Conservation (phyloP, 2,888 invertebrate species). For the Tachystola acroxantha region DNA sequence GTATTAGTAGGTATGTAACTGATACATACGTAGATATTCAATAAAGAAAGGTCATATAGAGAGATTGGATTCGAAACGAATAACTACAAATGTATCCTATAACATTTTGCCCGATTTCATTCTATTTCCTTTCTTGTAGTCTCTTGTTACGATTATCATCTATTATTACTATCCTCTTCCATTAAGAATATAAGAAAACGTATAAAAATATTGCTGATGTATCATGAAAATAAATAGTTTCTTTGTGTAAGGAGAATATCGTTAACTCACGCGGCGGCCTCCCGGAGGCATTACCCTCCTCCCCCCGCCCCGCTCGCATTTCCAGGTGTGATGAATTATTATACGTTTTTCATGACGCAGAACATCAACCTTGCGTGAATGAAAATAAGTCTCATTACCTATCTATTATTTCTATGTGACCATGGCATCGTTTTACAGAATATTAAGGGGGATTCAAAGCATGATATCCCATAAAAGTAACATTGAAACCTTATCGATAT, state of each 20-base stretch:
- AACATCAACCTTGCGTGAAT: neutral
- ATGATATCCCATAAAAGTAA: too few species aligned
- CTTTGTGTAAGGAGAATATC: constrained; percentile 25
- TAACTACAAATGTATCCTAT: too few species aligned
- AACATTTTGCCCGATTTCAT: neutral
- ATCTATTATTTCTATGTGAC: constrained; percentile 4
- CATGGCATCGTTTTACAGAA: neutral
- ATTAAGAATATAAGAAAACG: neutral
- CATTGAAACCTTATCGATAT: too few species aligned
- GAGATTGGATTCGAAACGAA: too few species aligned
- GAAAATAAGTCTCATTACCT: constrained; percentile 2
- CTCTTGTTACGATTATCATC: neutral
- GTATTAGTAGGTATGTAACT: too few species aligned
- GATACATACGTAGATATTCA: too few species aligned
- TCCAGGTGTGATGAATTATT: constrained; percentile 16
- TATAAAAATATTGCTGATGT: constrained; percentile 18
- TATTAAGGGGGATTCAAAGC: too few species aligned
- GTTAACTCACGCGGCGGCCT: constrained; percentile 19
- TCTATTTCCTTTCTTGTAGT: neutral
- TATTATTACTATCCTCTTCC: neutral
- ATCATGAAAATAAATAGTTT: constrained; percentile 32
- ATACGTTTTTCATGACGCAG: constrained; percentile 14
- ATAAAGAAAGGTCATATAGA: too few species aligned
- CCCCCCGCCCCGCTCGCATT: too few species aligned
- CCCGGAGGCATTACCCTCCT: constrained; percentile 8